Percentiles rank a stretch among this genome's conserved stretches.
Evolutionary conservation across 2,113 vertebrate genomes (phyloP).

Genomic region (Pomatorhinus ruficollis): DNA sequence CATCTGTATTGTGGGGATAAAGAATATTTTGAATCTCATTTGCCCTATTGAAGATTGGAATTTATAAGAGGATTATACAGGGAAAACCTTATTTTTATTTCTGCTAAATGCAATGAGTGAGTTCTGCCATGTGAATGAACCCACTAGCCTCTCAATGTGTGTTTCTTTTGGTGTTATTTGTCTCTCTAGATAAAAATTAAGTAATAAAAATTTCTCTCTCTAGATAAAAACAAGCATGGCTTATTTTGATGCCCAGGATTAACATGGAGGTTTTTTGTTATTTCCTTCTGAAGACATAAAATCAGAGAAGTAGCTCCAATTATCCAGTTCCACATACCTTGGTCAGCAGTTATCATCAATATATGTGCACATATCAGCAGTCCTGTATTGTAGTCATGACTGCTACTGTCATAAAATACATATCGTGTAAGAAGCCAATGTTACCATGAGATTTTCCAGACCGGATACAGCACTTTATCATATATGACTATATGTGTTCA

Average conservation of each 20-base stretch:
- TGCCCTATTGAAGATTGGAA: neutral
- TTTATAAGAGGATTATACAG: neutral
- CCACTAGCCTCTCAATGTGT: neutral
- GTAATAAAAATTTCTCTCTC: neutral
- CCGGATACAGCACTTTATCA: neutral
- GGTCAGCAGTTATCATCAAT: neutral
- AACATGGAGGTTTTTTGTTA: neutral
- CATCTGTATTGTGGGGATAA: neutral
- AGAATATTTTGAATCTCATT: neutral
- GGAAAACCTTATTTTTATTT: neutral
- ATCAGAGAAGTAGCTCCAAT: neutral
- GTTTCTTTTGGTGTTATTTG: neutral
- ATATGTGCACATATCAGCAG: neutral
- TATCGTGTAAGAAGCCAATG: neutral
- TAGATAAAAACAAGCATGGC: neutral
- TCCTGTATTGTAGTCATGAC: neutral
- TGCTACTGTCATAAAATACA: neutral
- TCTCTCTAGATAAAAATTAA: neutral
- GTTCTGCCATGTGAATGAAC: neutral
- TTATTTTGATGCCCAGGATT: neutral
- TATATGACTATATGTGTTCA: neutral
- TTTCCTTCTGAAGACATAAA: neutral
- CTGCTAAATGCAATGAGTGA: neutral
- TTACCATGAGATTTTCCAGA: neutral
- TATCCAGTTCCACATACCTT: neutral